Conservation (phyloP, 2,113 vertebrate species). For the Apodemus sylvaticus region DNA sequence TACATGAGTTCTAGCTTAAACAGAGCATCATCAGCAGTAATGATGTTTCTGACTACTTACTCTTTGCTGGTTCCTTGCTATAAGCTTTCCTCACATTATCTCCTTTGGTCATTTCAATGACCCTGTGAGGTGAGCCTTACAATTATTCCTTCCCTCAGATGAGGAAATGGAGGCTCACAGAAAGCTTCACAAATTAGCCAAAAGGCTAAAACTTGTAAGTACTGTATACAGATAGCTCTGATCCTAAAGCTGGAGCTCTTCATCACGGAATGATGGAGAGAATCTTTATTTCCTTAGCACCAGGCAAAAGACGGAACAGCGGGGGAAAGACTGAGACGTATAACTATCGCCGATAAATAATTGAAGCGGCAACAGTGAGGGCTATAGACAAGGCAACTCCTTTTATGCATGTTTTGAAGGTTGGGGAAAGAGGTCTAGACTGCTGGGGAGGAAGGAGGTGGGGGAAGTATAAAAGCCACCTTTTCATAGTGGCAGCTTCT, state of each 20-base stretch:
- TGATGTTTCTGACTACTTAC: neutral
- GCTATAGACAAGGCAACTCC: constrained; percentile 13
- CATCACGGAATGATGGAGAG: neutral
- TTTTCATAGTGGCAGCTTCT: neutral
- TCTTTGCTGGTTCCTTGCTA: neutral
- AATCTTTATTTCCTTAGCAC: neutral
- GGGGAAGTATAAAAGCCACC: neutral
- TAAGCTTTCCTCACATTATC: neutral
- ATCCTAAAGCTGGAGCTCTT: neutral
- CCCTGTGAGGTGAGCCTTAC: neutral
- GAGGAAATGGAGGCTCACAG: constrained; percentile 1
- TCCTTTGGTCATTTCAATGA: neutral
- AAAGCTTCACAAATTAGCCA: neutral
- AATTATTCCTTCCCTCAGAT: neutral
- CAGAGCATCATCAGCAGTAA: neutral
- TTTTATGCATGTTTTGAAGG: neutral
- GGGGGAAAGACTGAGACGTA: neutral
- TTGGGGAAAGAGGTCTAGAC: neutral
- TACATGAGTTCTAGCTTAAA: neutral
- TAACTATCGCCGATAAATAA: neutral
- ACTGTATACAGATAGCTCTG: neutral
- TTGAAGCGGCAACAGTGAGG: neutral
- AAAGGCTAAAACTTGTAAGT: neutral
- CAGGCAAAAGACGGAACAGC: neutral
- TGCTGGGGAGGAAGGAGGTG: neutral